A percentile compares a stretch with the other conserved stretches of the same genome.
These are phyloP conservation scores for Labeo rohita DNA, from an alignment of 2,113 vertebrate species.

Conservation along the genomic window DNA sequence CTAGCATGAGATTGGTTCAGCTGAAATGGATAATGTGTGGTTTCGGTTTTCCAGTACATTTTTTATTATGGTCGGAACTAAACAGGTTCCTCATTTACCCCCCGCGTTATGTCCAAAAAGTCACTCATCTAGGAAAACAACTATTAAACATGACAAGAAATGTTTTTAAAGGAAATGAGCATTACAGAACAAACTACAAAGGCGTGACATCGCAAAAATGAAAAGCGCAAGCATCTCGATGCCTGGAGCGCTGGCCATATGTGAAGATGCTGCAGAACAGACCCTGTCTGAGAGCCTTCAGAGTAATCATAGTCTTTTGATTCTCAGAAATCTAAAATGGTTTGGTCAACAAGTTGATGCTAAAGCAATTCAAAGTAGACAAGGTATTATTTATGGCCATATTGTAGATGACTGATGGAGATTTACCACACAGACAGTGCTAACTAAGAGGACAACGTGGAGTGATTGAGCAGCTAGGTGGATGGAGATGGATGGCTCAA, in stretches of 20 bases:
- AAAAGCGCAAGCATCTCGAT: not conserved
- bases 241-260: not conserved
- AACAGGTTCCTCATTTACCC: slow-evolving; percentile 19
- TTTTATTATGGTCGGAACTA: not conserved
- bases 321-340: not conserved
- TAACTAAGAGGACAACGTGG: slow-evolving; percentile 57
- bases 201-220: not conserved
- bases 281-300: not conserved
- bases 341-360: not conserved
- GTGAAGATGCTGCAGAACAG: not conserved
- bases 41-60: slow-evolving; percentile 32
- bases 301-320: not conserved
- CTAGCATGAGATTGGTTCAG: not conserved
- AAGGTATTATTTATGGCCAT: slow-evolving; percentile 43
- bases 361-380: slow-evolving; percentile 7
- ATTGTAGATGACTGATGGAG: slow-evolving; percentile 52
- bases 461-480: slow-evolving; percentile 60
- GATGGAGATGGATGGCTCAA: slow-evolving; percentile 69
- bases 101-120: not conserved
- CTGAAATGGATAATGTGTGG: slow-evolving; percentile 21
- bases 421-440: slow-evolving; percentile 49
- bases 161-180: not conserved
- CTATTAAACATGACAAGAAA: not conserved
- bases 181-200: not conserved
- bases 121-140: not conserved